A percentile compares a stretch with the other conserved stretches of the same genome.
Evolutionary conservation across 2,797 vertebrate species (phyloP).

Genomic region (Glossophaga mutica): DNA sequence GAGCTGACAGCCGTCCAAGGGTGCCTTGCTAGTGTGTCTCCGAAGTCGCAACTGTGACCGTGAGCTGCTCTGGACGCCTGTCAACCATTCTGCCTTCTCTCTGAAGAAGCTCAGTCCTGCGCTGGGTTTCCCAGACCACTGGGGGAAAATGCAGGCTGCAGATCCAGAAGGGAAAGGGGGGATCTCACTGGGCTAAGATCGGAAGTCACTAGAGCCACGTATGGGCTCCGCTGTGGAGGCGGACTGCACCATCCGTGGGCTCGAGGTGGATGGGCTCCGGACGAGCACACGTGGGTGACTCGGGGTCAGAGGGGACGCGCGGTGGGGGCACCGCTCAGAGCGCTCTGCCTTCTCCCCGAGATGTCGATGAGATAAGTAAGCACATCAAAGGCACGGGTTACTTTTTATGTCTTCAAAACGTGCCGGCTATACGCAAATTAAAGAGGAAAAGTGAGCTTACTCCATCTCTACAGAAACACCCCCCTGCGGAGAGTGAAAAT

Average conservation of each 20-base stretch:
- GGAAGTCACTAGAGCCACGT: background rate
- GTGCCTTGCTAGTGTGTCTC: background rate
- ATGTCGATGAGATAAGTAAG: background rate
- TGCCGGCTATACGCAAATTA: background rate
- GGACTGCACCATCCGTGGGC: rapidly evolving
- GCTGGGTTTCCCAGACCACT: rapidly evolving
- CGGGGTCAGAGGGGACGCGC: background rate
- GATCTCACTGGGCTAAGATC: background rate
- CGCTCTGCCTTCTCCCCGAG: rapidly evolving
- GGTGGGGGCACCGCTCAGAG: rapidly evolving
- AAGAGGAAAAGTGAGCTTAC: background rate
- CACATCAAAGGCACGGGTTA: background rate
- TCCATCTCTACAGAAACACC: background rate
- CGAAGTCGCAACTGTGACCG: background rate
- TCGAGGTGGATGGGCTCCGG: background rate
- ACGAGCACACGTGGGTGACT: background rate
- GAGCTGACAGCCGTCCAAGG: background rate
- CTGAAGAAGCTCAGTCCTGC: rapidly evolving
- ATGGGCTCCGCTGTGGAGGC: background rate
- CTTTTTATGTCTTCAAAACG: background rate
- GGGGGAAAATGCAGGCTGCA: background rate
- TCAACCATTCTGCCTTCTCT: background rate
- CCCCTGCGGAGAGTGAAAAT: background rate
- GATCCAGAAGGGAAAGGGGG: background rate
- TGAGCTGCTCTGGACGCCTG: background rate